These are phyloP conservation scores for Echinarachnius parma DNA, from an alignment of 53 echinoderm and acorn worm genomes.

Conservation along the genomic window DNA sequence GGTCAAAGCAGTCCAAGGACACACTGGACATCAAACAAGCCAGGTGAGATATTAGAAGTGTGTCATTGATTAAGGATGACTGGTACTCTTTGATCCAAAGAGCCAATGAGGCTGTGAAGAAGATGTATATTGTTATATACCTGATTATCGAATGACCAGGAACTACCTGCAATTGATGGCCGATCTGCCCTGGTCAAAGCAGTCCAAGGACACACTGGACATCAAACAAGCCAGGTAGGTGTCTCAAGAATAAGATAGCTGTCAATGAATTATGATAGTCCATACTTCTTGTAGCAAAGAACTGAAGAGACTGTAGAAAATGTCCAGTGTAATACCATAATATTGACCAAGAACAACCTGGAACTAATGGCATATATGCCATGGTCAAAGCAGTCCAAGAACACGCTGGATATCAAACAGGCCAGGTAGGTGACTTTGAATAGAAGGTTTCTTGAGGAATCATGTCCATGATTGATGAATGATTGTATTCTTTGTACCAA, in stretches of 20 bases:
- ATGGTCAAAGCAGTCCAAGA: constrained; percentile 89
- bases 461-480: no score
- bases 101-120: no score
- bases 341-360: constrained; percentile 93
- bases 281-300: constrained; percentile 90
- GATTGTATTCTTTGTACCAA: no score
- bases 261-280: no score
- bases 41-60: constrained; percentile 48
- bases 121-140: constrained; percentile 91
- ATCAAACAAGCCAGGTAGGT: constrained; percentile 90
- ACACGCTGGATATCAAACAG: constrained; percentile 82
- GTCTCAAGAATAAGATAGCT: no score
- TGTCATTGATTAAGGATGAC: no score
- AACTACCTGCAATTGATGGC: constrained; percentile 97
- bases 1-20: constrained; percentile 90
- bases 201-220: constrained; percentile 78
- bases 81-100: no score
- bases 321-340: constrained; percentile 90
- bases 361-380: constrained; percentile 94
- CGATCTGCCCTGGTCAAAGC: constrained; percentile 96
- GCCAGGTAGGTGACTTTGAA: constrained; percentile 70
- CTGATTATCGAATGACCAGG: constrained; percentile 87
- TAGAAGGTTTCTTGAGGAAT: no score
- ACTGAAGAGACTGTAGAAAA: constrained; percentile 89
- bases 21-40: constrained; percentile 86